Percentiles rank a stretch among this genome's conserved stretches.
phyloP scores from a whole-genome alignment of 2,113 vertebrate species.

The Verasper variegatus region DNA sequence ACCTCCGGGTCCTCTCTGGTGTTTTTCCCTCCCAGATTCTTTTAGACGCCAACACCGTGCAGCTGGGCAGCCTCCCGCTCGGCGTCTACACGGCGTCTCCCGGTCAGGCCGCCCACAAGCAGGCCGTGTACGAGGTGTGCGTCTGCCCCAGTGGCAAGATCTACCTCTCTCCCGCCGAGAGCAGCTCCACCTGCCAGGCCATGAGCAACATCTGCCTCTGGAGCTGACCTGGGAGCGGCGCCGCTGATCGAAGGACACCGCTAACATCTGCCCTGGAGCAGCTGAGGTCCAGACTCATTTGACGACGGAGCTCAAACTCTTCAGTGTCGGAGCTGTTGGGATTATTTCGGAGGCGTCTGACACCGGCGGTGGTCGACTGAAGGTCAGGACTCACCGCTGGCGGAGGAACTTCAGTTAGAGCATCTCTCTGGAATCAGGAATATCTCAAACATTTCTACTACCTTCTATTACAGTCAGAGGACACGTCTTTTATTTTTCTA shows the following conservation, averaged over 20 bases:
- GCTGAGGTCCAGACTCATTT: not conserved
- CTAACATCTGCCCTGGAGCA: slow-evolving; percentile 29
- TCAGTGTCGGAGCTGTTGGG: slow-evolving; percentile 5
- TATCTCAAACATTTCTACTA: slow-evolving; percentile 21
- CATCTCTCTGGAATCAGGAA: slow-evolving; percentile 55
- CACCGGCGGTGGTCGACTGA: not conserved
- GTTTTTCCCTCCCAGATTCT: slow-evolving; percentile 86
- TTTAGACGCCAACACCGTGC: slow-evolving; percentile 91
- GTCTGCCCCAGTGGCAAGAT: slow-evolving; percentile 95
- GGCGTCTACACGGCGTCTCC: slow-evolving; percentile 77
- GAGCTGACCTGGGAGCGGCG: slow-evolving; percentile 85
- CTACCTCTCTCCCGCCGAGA: slow-evolving; percentile 93
- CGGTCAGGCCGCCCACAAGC: slow-evolving; percentile 79
- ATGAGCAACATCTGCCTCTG: slow-evolving; percentile 95
- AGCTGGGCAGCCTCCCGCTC: slow-evolving; percentile 89
- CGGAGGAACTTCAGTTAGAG: not conserved
- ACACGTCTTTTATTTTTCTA: slow-evolving; percentile 71
- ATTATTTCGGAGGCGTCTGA: not conserved
- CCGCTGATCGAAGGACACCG: too few relatives aligned
- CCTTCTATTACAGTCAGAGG: slow-evolving; percentile 30
- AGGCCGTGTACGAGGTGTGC: slow-evolving; percentile 93
- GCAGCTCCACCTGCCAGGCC: slow-evolving; percentile 92
- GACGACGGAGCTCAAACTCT: not conserved
- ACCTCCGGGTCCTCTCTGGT: slow-evolving; percentile 31
- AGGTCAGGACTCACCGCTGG: slow-evolving; percentile 30